Evolutionary conservation across 2,113 vertebrate species (phyloP).

Genomic region (Dasyprocta punctata): DNA sequence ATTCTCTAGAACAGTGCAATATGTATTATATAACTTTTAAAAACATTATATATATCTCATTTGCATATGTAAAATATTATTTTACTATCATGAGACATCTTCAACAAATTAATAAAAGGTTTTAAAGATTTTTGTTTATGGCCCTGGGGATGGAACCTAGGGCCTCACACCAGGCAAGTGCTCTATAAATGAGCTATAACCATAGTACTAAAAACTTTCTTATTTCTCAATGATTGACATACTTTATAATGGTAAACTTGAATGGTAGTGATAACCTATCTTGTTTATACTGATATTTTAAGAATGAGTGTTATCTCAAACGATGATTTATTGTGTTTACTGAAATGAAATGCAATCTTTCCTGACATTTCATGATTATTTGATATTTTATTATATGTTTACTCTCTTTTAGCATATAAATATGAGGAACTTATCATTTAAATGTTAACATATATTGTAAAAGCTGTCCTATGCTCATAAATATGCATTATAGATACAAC

Average conservation of each 20-base stretch:
- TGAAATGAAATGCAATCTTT: conserved; percentile 13
- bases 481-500: not conserved
- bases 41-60: not conserved
- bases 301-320: not conserved
- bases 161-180: not conserved
- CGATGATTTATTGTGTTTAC: not conserved
- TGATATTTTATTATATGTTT: conserved; percentile 2
- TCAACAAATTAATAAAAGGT: not conserved
- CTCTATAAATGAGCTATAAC: not conserved
- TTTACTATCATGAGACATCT: not conserved
- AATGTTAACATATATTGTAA: conserved; percentile 41
- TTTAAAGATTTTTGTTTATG: not conserved
- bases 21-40: not conserved
- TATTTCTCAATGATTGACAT: not conserved
- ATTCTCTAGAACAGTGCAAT: not conserved
- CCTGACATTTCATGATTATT: conserved; percentile 26
- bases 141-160: not conserved
- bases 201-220: not conserved
- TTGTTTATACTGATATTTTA: not conserved
- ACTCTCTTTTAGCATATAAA: conserved; percentile 6
- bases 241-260: not conserved
- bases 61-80: not conserved
- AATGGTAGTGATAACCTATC: not conserved
- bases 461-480: not conserved
- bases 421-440: conserved; percentile 3